phyloP scores from a whole-genome alignment of 2,797 vertebrate species.

The Ptychobarbus kaznakovi region DNA sequence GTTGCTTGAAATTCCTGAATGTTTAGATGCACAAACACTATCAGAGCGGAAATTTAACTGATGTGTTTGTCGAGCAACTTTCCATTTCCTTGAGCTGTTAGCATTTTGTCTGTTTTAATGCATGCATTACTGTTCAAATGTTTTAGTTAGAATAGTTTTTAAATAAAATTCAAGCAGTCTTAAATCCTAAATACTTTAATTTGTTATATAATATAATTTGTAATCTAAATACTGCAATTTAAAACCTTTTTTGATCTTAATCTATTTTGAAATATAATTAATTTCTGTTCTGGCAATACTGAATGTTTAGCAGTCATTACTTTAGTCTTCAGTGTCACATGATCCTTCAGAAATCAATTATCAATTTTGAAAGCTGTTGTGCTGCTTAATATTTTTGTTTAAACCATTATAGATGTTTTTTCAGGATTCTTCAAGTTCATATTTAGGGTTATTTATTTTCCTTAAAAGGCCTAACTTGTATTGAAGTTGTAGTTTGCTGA shows the following conservation, averaged over 20 bases:
- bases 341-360: neutral
- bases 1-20: constrained; percentile 52
- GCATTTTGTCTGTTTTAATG: neutral
- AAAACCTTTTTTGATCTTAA: neutral
- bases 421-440: neutral
- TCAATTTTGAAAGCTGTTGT: neutral
- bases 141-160: neutral
- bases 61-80: neutral
- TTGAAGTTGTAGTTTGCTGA: no score
- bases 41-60: neutral
- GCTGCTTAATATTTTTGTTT: neutral
- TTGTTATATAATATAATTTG: no score
- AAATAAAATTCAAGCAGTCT: neutral
- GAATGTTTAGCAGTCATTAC: neutral
- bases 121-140: neutral
- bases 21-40: neutral
- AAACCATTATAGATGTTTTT: no score
- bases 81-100: neutral
- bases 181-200: neutral
- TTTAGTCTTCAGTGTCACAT: neutral
- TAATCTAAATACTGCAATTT: no score
- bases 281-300: neutral
- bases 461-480: neutral
- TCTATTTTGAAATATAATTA: neutral
- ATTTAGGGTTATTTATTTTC: neutral